Percentiles rank a stretch among this genome's conserved stretches.
Conservation (phyloP, 1,140 invertebrate species). For the Uloborus diversus region DNA sequence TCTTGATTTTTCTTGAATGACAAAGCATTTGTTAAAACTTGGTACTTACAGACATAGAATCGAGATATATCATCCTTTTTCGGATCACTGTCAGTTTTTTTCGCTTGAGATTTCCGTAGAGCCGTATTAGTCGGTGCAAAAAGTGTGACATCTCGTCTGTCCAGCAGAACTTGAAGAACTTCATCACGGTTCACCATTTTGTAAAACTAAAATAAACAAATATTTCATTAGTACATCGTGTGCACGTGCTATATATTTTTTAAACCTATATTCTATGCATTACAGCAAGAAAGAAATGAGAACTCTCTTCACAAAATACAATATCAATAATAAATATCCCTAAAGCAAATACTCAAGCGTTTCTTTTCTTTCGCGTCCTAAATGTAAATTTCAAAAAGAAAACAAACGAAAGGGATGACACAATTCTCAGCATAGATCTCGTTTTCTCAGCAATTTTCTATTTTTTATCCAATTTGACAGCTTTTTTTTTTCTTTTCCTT, state of each 20-base stretch:
- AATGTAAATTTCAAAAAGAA: no score
- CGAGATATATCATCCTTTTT: constrained; percentile 34
- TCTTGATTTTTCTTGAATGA: no score
- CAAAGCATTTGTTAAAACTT: not conserved
- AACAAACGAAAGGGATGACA: no score
- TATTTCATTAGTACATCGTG: not conserved
- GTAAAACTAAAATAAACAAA: constrained; percentile 37
- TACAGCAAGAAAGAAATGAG: no score
- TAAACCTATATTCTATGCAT: no score
- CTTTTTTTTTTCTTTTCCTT: not conserved
- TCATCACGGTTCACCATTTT: constrained; percentile 51
- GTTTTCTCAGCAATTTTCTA: not conserved
- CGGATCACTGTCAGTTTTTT: constrained; percentile 22
- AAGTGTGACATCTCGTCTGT: constrained; percentile 55
- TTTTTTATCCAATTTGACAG: not conserved
- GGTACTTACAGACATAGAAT: constrained; percentile 41
- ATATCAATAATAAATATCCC: no score
- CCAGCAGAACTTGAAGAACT: constrained; percentile 50
- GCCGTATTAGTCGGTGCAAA: constrained; percentile 60
- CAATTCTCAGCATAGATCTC: no score
- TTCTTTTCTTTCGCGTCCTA: no score
- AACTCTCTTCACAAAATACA: no score
- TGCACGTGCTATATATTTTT: no score
- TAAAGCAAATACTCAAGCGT: no score
- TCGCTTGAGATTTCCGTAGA: constrained; percentile 24